These are phyloP conservation scores for Anarhynchus alexandrinus DNA, from an alignment of 2,113 vertebrate genomes.

Conservation along the genomic window DNA sequence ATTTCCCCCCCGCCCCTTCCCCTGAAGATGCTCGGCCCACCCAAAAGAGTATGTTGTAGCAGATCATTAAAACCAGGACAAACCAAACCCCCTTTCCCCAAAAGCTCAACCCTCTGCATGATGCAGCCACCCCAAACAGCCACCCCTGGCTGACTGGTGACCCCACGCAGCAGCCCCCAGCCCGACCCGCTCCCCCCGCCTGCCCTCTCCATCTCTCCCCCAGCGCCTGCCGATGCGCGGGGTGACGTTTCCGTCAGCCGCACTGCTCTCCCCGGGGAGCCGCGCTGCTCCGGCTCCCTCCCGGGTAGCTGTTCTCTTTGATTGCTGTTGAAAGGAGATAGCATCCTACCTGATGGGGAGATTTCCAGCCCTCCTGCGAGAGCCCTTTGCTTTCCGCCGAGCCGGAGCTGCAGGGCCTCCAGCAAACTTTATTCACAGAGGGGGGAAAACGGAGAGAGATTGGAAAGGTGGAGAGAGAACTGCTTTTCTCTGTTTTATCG, in stretches of 20 bases:
- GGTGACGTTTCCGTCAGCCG: neutral
- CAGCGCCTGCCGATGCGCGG: accelerated
- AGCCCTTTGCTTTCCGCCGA: neutral
- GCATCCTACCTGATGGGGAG: neutral
- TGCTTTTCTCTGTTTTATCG: neutral
- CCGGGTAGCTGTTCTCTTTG: neutral
- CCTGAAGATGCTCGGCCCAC: neutral
- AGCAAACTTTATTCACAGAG: neutral
- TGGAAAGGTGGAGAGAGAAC: neutral
- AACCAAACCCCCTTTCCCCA: neutral
- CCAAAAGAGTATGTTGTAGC: neutral
- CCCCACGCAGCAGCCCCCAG: neutral
- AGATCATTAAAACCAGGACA: neutral
- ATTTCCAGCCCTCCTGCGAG: neutral
- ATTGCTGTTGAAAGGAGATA: neutral
- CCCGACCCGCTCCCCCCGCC: neutral
- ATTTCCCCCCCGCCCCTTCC: neutral
- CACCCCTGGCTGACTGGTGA: neutral
- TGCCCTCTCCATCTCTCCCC: neutral
- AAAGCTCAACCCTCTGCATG: neutral
- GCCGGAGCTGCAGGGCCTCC: neutral
- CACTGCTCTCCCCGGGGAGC: neutral
- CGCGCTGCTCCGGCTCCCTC: neutral
- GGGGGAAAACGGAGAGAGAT: neutral
- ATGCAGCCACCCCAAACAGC: neutral